Conservation (phyloP, 2,797 vertebrate species). For the Parambassis ranga region DNA sequence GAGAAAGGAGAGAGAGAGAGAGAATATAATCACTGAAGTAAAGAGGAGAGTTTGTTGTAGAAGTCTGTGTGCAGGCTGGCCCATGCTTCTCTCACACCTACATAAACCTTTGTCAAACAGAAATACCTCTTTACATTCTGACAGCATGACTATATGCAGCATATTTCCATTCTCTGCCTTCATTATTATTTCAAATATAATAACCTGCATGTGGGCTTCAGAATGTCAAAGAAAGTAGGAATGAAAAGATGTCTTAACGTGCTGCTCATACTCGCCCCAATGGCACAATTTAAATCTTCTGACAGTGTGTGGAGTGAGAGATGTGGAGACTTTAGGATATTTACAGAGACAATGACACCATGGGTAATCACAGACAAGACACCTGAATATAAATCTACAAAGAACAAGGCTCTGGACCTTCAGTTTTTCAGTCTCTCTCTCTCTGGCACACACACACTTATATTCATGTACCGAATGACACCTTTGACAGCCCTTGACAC, state of each 20-base stretch:
- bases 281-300: background rate
- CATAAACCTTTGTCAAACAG: no score
- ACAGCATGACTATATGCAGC: background rate
- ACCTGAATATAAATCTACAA: background rate
- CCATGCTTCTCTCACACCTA: no score
- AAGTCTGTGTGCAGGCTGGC: no score
- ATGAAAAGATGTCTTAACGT: background rate
- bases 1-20: no score
- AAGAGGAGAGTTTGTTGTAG: no score
- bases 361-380: background rate
- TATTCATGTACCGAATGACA: background rate
- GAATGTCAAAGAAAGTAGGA: constrained; percentile 4
- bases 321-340: background rate
- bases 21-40: no score
- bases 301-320: constrained; percentile 17
- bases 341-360: background rate
- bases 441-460: background rate
- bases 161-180: background rate
- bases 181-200: background rate
- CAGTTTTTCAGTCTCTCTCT: background rate
- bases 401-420: background rate
- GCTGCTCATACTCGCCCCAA: background rate
- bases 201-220: background rate
- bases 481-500: constrained; percentile 1
- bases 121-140: background rate